Evolutionary conservation across 2,113 vertebrate species (phyloP).

Genomic region (Panthera tigris): DNA sequence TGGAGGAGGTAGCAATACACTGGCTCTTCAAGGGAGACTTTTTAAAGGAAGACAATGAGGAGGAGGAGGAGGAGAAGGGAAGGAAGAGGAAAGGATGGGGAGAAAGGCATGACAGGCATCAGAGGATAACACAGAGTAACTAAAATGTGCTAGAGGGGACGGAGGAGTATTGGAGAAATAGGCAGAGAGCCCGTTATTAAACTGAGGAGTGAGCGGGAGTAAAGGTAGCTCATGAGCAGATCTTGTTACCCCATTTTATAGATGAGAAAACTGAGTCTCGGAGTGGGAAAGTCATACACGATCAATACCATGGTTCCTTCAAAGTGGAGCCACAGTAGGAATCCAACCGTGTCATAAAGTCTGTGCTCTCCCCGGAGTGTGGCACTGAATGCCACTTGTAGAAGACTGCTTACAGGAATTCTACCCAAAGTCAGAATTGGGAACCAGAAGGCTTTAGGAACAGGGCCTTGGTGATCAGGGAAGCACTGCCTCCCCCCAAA

Average conservation of each 20-base stretch:
- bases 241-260: neutral
- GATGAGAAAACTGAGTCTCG: neutral
- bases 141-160: neutral
- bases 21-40: neutral
- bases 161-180: neutral
- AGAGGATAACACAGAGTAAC: neutral
- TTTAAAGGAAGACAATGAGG: neutral
- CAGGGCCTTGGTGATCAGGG: neutral
- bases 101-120: neutral
- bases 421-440: neutral
- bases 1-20: neutral
- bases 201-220: accelerated
- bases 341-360: neutral
- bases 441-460: neutral
- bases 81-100: neutral
- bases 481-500: too few species aligned
- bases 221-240: neutral
- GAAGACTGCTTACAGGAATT: neutral
- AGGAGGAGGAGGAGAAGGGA: neutral
- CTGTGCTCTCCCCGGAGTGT: accelerated
- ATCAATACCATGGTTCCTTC: neutral
- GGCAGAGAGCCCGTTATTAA: neutral
- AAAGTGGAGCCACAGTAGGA: neutral
- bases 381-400: neutral
- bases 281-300: neutral